These are phyloP conservation scores for Knipowitschia caucasica DNA, from an alignment of 2,797 vertebrate genomes.

Conservation along the genomic window DNA sequence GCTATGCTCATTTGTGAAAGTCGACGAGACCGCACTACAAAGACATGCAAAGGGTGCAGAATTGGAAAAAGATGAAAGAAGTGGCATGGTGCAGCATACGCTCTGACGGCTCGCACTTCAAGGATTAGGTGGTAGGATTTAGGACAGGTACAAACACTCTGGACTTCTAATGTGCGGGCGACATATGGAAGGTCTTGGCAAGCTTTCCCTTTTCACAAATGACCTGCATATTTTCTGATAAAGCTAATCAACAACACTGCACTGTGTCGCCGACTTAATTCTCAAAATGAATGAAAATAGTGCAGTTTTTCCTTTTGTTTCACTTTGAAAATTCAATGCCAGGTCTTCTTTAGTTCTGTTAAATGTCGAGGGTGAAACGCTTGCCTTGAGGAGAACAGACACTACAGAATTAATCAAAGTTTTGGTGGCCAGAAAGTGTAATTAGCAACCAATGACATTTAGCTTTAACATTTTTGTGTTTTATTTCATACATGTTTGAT, in stretches of 20 bases:
- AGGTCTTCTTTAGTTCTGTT: background rate
- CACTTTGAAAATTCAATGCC: constrained; percentile 8
- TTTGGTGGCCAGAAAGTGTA: background rate
- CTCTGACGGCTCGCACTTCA: constrained; percentile 7
- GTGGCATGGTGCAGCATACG: constrained; percentile 14
- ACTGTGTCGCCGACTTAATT: background rate
- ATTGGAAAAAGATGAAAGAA: constrained; percentile 17
- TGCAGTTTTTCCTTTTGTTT: background rate
- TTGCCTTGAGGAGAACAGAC: background rate
- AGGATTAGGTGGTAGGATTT: constrained; percentile 6
- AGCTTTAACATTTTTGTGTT: no score
- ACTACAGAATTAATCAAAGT: background rate
- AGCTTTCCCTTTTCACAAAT: constrained; percentile 1
- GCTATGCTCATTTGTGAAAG: constrained; percentile 15
- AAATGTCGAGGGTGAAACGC: background rate
- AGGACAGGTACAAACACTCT: constrained; percentile 16
- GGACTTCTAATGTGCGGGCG: constrained; percentile 16
- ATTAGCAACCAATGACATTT: constrained; percentile 1
- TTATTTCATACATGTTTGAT: no score
- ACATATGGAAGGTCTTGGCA: constrained; percentile 8
- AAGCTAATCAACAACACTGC: constrained; percentile 5
- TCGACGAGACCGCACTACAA: constrained; percentile 28
- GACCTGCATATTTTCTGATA: constrained; percentile 13
- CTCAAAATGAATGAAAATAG: constrained; percentile 3
- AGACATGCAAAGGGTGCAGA: constrained; percentile 19